phyloP scores from a whole-genome alignment of 37 sponge, comb jelly and placozoan genomes.

The Dysidea cf. avara region DNA sequence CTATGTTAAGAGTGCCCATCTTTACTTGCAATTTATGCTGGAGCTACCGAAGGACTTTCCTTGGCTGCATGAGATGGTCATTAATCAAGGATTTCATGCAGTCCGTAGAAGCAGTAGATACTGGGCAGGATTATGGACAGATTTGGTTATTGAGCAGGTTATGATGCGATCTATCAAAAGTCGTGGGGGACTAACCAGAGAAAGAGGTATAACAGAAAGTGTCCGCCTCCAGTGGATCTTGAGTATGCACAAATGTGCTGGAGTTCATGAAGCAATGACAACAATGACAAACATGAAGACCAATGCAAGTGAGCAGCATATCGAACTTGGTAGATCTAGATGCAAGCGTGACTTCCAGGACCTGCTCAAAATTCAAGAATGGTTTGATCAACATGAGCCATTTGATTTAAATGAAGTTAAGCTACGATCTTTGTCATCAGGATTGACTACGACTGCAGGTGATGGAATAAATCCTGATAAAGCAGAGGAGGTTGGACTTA shows the following conservation, averaged over 20 bases:
- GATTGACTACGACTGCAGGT: constrained; percentile 22
- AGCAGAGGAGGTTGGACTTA: constrained; percentile 6
- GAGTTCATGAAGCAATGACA: constrained; percentile 45
- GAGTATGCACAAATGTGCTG: too few relatives aligned
- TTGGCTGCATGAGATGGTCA: constrained; percentile 21
- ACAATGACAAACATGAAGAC: constrained; percentile 14
- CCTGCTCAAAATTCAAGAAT: constrained; percentile 35
- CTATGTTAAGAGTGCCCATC: constrained; percentile 25
- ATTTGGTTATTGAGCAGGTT: too few relatives aligned
- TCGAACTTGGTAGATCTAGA: too few relatives aligned
- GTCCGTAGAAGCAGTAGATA: too few relatives aligned
- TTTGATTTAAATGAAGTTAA: constrained; percentile 16
- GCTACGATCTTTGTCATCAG: constrained; percentile 13
- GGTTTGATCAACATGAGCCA: constrained; percentile 42
- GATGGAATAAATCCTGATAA: constrained; percentile 24
- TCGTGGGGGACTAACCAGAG: constrained; percentile 42
- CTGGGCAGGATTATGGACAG: too few relatives aligned
- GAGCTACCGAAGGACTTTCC: constrained; percentile 15
- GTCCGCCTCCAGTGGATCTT: constrained; percentile 18
- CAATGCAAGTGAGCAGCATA: too few relatives aligned
- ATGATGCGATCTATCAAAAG: too few relatives aligned
- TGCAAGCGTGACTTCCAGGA: constrained; percentile 38
- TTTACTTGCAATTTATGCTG: constrained; percentile 38
- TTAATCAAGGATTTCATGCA: too few relatives aligned
- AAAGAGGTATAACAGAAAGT: constrained; percentile 30